Conservation (phyloP, 2,888 invertebrate species). For the Polyploca ridens region DNA sequence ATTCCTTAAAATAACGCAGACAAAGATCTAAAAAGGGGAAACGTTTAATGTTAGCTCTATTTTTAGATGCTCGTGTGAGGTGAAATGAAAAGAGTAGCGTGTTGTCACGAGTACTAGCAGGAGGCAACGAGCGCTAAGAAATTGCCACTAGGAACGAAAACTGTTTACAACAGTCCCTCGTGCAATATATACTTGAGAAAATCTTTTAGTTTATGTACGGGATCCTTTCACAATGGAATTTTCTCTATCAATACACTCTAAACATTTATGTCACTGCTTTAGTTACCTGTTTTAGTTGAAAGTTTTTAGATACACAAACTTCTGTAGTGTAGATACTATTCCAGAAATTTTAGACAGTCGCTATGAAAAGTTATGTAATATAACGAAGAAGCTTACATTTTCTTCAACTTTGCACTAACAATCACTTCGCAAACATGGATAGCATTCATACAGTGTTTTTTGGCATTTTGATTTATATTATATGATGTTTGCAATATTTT, state of each 20-base stretch:
- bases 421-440: too few relatives aligned
- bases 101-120: conserved; percentile 30
- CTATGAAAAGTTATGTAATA: too few relatives aligned
- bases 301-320: too few relatives aligned
- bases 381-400: too few relatives aligned
- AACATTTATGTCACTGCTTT: not conserved
- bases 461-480: too few relatives aligned
- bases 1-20: conserved; percentile 14
- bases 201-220: not conserved
- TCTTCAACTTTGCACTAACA: too few relatives aligned
- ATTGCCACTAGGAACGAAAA: conserved; percentile 47
- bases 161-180: conserved; percentile 32
- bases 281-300: not conserved
- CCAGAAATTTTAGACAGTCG: too few relatives aligned
- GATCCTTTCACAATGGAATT: not conserved
- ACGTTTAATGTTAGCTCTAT: conserved; percentile 45
- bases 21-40: conserved; percentile 19
- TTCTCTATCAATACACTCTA: not conserved
- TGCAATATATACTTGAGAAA: conserved; percentile 10
- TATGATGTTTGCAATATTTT: too few relatives aligned
- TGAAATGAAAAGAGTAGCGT: conserved; percentile 49
- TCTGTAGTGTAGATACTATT: not conserved
- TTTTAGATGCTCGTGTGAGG: conserved; percentile 42
- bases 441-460: too few relatives aligned
- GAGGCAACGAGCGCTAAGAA: conserved; percentile 36